These are phyloP conservation scores for Atopsyche davidsoni DNA, from an alignment of 1,140 invertebrate genomes.

Conservation along the genomic window DNA sequence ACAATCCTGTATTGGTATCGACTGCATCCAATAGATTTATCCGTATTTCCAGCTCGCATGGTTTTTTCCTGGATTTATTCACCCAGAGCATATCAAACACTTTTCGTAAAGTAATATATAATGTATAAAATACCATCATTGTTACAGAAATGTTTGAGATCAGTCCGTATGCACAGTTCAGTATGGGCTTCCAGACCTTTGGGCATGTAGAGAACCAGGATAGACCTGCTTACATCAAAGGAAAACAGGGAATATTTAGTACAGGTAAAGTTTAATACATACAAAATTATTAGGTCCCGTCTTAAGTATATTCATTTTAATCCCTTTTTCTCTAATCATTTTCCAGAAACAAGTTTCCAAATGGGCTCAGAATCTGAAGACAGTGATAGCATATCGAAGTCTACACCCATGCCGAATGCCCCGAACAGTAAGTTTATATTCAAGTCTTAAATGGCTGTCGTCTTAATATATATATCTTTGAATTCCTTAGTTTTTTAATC, in stretches of 20 bases:
- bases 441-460: neutral
- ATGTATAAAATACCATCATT: neutral
- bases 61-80: too few relatives aligned
- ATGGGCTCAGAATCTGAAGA: slow-evolving; percentile 47
- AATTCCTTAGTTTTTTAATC: too few relatives aligned
- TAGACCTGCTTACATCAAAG: slow-evolving; percentile 33
- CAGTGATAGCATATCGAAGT: slow-evolving; percentile 45
- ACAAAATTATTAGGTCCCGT: too few relatives aligned
- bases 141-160: slow-evolving; percentile 72
- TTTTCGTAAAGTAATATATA: too few relatives aligned
- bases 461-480: neutral
- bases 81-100: too few relatives aligned
- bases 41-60: neutral
- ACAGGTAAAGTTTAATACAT: slow-evolving; percentile 25
- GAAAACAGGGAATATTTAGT: slow-evolving; percentile 26
- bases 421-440: slow-evolving; percentile 39
- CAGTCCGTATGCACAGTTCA: slow-evolving; percentile 78
- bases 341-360: slow-evolving; percentile 48
- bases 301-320: too few relatives aligned
- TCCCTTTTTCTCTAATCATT: slow-evolving; percentile 1
- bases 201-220: slow-evolving; percentile 63
- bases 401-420: slow-evolving; percentile 41
- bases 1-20: neutral
- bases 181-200: slow-evolving; percentile 76
- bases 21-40: neutral